Conservation (phyloP, 92 coral and sea anemone genomes). For the Phenganax stokvisi region DNA sequence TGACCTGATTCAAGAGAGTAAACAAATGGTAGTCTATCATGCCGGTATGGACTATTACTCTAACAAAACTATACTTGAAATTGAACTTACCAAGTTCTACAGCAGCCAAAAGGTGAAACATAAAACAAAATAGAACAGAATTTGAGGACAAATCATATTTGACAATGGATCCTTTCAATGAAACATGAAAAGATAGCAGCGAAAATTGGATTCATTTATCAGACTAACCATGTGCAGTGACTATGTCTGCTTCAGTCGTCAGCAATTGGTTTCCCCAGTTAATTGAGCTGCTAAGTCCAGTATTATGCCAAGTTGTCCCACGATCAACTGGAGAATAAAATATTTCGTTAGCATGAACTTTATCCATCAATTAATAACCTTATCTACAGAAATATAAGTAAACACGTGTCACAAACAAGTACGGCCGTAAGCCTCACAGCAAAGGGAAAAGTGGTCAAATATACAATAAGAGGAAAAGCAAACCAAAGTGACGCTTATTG, state of each 20-base stretch:
- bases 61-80: not conserved
- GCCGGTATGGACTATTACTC: too few species aligned
- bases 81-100: conserved; percentile 28
- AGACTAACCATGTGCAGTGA: conserved; percentile 89
- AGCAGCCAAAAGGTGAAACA: not conserved
- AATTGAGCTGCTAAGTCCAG: conserved; percentile 87
- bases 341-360: not conserved
- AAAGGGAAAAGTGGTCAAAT: too few species aligned
- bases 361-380: not conserved
- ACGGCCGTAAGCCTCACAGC: too few species aligned
- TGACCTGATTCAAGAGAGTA: conserved; percentile 54
- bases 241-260: conserved; percentile 95
- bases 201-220: not conserved
- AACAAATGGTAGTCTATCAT: too few species aligned
- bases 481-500: too few species aligned
- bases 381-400: too few species aligned
- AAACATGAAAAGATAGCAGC: not conserved
- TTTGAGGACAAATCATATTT: too few species aligned
- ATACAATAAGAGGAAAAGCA: too few species aligned
- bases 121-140: not conserved
- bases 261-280: conserved; percentile 77
- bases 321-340: conserved; percentile 24
- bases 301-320: conserved; percentile 62
- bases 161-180: not conserved
- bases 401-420: too few species aligned